Evolutionary conservation across 1,140 invertebrate genomes (phyloP), one percentile per base, ranked within the genome.

Genomic region (Nasonia longicornis): DNA sequence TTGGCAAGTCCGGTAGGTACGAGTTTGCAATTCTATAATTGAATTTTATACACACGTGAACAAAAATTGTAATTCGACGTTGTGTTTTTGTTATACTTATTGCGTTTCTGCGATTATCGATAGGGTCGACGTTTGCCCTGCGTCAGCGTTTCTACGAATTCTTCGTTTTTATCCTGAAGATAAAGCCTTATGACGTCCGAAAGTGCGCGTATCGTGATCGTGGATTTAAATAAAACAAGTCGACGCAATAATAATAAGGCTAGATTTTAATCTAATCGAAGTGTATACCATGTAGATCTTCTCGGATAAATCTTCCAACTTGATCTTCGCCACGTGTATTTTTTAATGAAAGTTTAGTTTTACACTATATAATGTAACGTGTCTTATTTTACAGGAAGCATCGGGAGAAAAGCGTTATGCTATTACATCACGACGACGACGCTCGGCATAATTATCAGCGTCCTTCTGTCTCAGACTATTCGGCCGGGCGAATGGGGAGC

Each of bases 351-450:
- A 4, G 31, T 35, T 35, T 35, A 6, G 0, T 31, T 31, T 52
- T 3, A 16, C 16, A 52, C 11, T 14, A 52, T 45, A 82, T 45
- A 76, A 66, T 42, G 38, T 66, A 38, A 48, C 26, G 26, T 26
- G 26, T 26, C 26, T 81, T 45, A 26, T 35, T 77, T 71, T 35
- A 3, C 64, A 90, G 89, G 89, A 80, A 88, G 83, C 35, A 96
- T 97, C 80, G 94, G 95, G 69, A 88, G 93, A 29, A 92, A 96
- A 73, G 96, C 97, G 2, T 94, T 98, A 67, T 91, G 94, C 22
- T 99, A 98, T 90, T 99, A 99, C 90, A 93, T 97, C 87, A 93
- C 95, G 12, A 99, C 98, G 10, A 99, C 98, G 1, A 89, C 98
- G 11, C 94, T 95, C 84, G 96, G 97, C 0, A 96, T 97, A 29